Evolutionary conservation across 2,888 invertebrate genomes (phyloP), one percentile per base, ranked within the genome.

Genomic region (Lumbricus terrestris): DNA sequence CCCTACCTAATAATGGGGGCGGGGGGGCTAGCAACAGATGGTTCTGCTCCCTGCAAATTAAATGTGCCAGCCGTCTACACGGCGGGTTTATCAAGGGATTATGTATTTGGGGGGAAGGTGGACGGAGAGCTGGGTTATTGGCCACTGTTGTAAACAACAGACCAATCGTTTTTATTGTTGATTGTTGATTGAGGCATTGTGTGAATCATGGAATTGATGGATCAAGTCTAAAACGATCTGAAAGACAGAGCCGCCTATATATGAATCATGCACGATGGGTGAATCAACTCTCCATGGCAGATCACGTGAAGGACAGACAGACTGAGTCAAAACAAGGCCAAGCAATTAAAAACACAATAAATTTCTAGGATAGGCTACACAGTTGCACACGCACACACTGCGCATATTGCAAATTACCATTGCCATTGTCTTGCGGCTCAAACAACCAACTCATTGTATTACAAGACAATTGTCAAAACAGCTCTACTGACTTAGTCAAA

Each of bases 1-100:
- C 69, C 69, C 69, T 69, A n/a, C 69, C 69, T 69, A 69, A 69
- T 69, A 69, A 69, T 69, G n/a, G n/a, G n/a, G n/a, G n/a, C 69
- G n/a, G 29, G 69, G n/a, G 69, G 23, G 20, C 29, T 69, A 69
- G 69, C 69, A n/a, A n/a, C 69, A 69, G 69, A 69, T 69, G 69
- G 69, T 69, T n/a, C 8, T 3, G 1, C 69, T n/a, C 69, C 8
- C 29, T 13, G n/a, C n/a, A 69, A 69, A 69, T 69, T 69, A 69
- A 69, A 69, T n/a, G n/a, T 47, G n/a, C 69, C 69, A 69, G 69
- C 69, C n/a, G 69, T 29, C 69, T n/a, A n/a, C 69, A 69, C 0
- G 0, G 69, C 29, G 69, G 29, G 29, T 69, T 16, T 11, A 69
- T n/a, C n/a, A 69, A 29, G 69, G 69, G 69, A 69, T n/a, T n/a